phyloP scores from a whole-genome alignment of 2,113 vertebrate species.

The Seriola rivoliana region DNA sequence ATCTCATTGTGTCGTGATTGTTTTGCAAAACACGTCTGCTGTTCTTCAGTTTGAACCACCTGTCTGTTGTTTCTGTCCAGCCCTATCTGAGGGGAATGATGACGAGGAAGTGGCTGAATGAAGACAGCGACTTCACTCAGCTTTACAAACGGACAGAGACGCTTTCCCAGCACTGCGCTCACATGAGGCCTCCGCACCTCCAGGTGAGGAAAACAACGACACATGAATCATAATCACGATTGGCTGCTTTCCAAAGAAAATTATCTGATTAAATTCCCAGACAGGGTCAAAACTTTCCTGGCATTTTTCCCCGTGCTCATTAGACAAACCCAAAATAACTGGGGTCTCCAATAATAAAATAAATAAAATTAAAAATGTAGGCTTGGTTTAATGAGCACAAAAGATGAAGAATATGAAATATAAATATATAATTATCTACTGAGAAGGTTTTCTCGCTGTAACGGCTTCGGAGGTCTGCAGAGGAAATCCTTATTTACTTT shows the following conservation, averaged over 20 bases:
- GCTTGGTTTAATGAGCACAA: background rate
- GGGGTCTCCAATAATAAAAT: too few relatives aligned
- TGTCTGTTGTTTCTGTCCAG: slow-evolving; percentile 54
- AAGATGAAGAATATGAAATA: background rate
- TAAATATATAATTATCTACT: background rate
- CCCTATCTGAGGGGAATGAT: slow-evolving; percentile 78
- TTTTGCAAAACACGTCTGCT: background rate
- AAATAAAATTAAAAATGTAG: too few relatives aligned
- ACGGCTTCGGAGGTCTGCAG: fast-evolving
- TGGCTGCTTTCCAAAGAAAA: background rate
- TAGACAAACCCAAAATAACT: background rate
- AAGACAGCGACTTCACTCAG: slow-evolving; percentile 74
- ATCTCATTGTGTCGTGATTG: background rate
- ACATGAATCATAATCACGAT: background rate
- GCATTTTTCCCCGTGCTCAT: background rate
- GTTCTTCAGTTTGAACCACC: background rate
- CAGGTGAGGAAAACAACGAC: slow-evolving; percentile 63
- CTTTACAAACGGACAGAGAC: slow-evolving; percentile 45
- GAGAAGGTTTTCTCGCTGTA: background rate
- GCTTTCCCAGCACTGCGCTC: slow-evolving; percentile 65
- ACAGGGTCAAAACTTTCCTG: background rate
- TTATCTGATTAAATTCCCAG: background rate
- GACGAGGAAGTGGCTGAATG: slow-evolving; percentile 83
- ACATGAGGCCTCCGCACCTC: slow-evolving; percentile 64
- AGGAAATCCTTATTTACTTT: slow-evolving; percentile 42